A percentile compares a stretch with the other conserved stretches of the same genome.
Conservation (phyloP, 2,113 vertebrate genomes). For the Eolophus roseicapilla region DNA sequence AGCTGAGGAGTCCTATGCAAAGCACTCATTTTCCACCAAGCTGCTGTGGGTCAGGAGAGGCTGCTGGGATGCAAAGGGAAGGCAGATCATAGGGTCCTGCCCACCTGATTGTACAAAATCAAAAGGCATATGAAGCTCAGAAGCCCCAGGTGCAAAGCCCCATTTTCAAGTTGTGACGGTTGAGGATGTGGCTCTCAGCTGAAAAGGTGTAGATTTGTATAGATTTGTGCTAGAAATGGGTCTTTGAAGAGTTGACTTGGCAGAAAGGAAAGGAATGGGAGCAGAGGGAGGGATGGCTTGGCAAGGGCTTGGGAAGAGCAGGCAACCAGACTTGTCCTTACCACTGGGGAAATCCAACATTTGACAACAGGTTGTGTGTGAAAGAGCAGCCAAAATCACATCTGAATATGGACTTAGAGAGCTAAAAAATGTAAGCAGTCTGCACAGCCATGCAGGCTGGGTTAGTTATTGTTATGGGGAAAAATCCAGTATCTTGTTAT, state of each 20-base stretch:
- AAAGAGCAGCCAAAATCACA: neutral
- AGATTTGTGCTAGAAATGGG: neutral
- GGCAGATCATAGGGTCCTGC: neutral
- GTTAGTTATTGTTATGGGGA: neutral
- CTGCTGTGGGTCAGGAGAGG: neutral
- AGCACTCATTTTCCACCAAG: neutral
- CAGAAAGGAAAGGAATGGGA: neutral
- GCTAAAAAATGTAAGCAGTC: neutral
- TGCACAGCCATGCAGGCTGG: fast-evolving
- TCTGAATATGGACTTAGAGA: neutral
- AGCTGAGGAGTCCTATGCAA: neutral
- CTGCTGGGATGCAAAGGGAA: neutral
- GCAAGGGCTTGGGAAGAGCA: neutral
- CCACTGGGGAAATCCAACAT: neutral
- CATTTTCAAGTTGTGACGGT: no score
- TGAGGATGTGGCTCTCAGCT: neutral
- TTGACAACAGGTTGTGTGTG: neutral
- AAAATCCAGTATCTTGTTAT: neutral
- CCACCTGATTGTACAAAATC: neutral
- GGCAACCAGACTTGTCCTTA: neutral
- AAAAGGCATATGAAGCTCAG: neutral
- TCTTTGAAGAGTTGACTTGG: neutral
- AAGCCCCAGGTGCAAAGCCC: neutral
- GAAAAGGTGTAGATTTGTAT: fast-evolving
- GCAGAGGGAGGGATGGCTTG: neutral